phyloP scores from a whole-genome alignment of 35 echinoderm and acorn worm species.

The Apostichopus californicus region DNA sequence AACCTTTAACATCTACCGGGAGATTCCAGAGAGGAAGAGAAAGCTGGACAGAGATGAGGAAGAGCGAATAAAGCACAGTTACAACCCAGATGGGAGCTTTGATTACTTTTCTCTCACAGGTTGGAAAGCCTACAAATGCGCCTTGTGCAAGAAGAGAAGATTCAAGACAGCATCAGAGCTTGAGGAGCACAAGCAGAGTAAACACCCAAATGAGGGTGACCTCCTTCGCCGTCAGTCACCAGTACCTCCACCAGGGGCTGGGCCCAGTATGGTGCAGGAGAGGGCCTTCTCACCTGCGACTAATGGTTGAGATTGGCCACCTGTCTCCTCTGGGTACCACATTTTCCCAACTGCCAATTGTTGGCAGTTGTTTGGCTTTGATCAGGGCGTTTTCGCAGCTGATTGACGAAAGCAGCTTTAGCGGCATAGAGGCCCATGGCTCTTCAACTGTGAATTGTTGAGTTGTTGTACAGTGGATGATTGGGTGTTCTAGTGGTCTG shows the following conservation, averaged over 20 bases:
- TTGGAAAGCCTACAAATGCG: constrained; percentile 99
- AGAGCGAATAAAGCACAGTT: constrained; percentile 96
- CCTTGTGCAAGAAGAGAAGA: constrained; percentile 93
- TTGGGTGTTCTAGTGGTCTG: constrained; percentile 43
- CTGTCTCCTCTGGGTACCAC: constrained; percentile 22
- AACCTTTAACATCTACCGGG: constrained; percentile 95
- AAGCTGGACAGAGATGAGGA: constrained; percentile 92
- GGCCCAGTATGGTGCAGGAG: constrained; percentile 22
- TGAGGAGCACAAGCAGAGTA: constrained; percentile 89
- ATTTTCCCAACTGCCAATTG: constrained; percentile 57
- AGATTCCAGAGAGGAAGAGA: constrained; percentile 93
- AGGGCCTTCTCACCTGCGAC: constrained; percentile 47
- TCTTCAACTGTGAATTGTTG: constrained; percentile 21
- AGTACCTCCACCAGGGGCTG: background rate
- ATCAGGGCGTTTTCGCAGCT: constrained; percentile 54
- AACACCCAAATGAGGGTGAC: constrained; percentile 62
- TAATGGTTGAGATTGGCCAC: constrained; percentile 45
- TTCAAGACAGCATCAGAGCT: constrained; percentile 97
- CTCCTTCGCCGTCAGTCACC: constrained; percentile 13
- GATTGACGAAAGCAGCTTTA: constrained; percentile 66
- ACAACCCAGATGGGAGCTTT: constrained; percentile 99
- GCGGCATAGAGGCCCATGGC: constrained; percentile 49
- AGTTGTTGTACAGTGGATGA: constrained; percentile 52
- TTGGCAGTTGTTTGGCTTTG: constrained; percentile 61
- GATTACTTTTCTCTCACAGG: constrained; percentile 98